Base-by-base conservation (phyloP, 35 echinoderm and acorn worm genomes). In the Heliocidaris tuberculata region DNA sequence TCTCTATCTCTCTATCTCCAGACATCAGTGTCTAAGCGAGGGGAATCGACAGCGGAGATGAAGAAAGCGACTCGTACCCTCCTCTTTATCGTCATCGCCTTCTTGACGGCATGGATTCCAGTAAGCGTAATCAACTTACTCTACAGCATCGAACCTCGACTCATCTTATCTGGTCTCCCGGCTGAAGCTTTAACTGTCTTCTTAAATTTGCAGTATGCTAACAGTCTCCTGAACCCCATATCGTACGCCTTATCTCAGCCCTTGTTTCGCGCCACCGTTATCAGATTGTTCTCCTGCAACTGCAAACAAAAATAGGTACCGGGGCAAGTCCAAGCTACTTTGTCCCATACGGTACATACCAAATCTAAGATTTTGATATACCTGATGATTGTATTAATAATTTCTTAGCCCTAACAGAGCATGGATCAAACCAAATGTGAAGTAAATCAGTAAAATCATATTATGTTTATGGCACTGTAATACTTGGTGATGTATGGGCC, bases 11-110 rank as follows among this genome's bases (percentile, higher is more conserved):
- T n/a, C n/a, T n/a, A 70, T 24, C 60, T 27, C 2, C 27, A 78
- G 65, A n/a, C 21, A 78, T 78, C 65, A 78, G 27, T 5, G 21
- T 78, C 65, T 27, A 17, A 78, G 21, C 65, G 65, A 5, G 27
- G n/a, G 87, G 87, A 89, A 48, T 89, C 87, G 47, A 42, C 87
- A 13, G 87, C 87, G 17, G 87, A 89, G 7, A 89, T 16, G 31
- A 89, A 13, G 87, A 89, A 89, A n/a, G 87, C 87, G 31, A 42
- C 32, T 32, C 87, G 87, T 24, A 89, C 87, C 19, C 87, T 89
- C 12, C 47, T 48, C 12, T n/a, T 89, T 30, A 89, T 89, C 87
- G 87, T 89, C 31, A 89, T 89, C 87, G 17, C 47, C 29, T 89
- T 89, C 87, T n/a, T 89, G 24, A 7, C 31, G 2, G 29, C 47